Conservation (phyloP, 2,797 vertebrate species). For the Gymnopithys bicolor region DNA sequence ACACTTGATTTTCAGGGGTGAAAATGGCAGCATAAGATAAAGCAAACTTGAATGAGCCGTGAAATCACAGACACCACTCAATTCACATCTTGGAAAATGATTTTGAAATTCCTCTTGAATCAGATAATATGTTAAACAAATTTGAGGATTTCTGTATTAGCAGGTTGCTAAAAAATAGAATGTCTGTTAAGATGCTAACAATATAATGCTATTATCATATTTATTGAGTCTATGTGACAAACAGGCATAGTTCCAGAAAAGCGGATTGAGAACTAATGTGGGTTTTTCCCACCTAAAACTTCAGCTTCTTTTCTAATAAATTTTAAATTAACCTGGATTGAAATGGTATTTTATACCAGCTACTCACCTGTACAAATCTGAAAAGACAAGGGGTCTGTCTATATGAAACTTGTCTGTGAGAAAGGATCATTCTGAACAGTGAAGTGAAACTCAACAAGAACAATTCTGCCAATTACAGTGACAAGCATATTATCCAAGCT, state of each 20-base stretch:
- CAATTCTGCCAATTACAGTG: not conserved
- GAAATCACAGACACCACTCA: not conserved
- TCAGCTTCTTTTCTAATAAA: not conserved
- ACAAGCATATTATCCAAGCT: not conserved
- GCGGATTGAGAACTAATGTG: not conserved
- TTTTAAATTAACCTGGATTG: slow-evolving; percentile 24
- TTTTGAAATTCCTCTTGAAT: not conserved
- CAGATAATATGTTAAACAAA: not conserved
- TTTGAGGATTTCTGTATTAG: not conserved
- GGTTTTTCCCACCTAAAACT: not conserved
- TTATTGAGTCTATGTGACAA: slow-evolving; percentile 3
- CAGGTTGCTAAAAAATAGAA: not conserved
- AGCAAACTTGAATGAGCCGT: not conserved
- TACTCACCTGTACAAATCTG: not conserved
- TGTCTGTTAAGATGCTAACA: not conserved
- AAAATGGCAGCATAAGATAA: not conserved
- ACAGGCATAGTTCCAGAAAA: slow-evolving; percentile 9
- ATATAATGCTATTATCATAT: not conserved
- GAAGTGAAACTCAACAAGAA: slow-evolving; percentile 8
- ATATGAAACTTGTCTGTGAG: not conserved
- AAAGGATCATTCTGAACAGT: not conserved
- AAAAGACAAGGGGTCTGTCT: not conserved
- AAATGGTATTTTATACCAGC: not conserved
- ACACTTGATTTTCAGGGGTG: not conserved
- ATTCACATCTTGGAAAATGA: not conserved